These are phyloP conservation scores for Hetaerina americana DNA, from an alignment of 1,140 invertebrate genomes.

Conservation along the genomic window DNA sequence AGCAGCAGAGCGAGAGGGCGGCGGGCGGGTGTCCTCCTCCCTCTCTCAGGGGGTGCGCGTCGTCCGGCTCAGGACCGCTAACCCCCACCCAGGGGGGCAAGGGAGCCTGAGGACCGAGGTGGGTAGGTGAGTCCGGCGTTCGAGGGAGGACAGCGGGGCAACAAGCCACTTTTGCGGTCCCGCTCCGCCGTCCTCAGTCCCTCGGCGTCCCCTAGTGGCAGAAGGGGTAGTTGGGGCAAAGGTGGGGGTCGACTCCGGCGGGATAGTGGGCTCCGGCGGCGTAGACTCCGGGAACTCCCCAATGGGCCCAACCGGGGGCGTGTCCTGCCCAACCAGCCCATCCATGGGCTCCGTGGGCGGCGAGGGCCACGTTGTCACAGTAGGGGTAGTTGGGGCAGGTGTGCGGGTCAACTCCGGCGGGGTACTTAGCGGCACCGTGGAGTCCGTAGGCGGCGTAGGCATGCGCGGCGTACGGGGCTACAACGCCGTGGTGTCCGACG, in stretches of 20 bases:
- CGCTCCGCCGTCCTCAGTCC: no score
- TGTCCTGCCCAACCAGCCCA: background rate
- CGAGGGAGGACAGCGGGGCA: no score
- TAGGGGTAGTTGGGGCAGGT: slow-evolving; percentile 16
- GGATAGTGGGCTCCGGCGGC: background rate
- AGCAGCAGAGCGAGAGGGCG: no score
- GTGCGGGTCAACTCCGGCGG: slow-evolving; percentile 11
- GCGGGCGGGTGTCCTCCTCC: no score
- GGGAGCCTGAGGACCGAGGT: no score
- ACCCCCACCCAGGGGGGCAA: no score
- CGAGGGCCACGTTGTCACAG: background rate
- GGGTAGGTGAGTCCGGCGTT: no score
- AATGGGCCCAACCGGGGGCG: background rate
- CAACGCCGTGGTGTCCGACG: background rate
- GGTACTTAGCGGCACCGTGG: slow-evolving; percentile 21
- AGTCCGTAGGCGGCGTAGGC: slow-evolving; percentile 3
- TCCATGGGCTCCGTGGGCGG: background rate
- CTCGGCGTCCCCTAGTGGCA: no score
- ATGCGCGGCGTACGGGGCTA: background rate
- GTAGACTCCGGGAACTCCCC: background rate
- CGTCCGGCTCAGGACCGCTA: no score
- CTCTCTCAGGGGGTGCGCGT: no score
- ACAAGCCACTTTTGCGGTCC: no score
- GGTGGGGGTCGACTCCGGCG: slow-evolving; percentile 30
- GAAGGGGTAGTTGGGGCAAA: slow-evolving; percentile 44